Evolutionary conservation across 2,888 invertebrate species (phyloP), one percentile per base, ranked within the genome.

Genomic region (Ferrisia virgata): DNA sequence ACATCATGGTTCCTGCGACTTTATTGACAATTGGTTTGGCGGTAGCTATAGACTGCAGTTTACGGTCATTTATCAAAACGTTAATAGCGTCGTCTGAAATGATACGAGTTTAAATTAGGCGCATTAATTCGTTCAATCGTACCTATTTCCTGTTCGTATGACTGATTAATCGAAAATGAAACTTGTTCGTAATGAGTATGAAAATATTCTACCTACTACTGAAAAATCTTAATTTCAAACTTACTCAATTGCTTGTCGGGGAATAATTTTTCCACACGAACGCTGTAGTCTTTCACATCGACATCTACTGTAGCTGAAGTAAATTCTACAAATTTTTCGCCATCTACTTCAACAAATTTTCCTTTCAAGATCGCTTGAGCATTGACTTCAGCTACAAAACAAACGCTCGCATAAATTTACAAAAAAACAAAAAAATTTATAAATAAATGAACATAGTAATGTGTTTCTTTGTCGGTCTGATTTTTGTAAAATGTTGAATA

Each of bases 191-290:
- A 2, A 36, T 8, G 22, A 31, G n/a, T 76, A 18, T 22, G 33
- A 76, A 31, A 76, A 76, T 2, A 5, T 28, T 36, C 33, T 33
- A 58, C 18, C n/a, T 11, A 25, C 58, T 53, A 53, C 18, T 5
- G 1, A 4, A 31, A 1, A 84, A 3, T 64, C 13, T 2, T 36
- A 13, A n/a, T 5, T 31, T 13, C 28, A 1, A n/a, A 85, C 88
- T 88, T 87, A 90, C 93, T 91, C 78, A 93, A 89, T 64, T 89
- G 88, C 86, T 90, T 90, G 86, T 93, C 92, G 8, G 92, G 92
- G 88, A 92, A 92, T 15, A 92, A 90, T 82, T 92, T 92, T 0
- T 91, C 91, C 0, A 93, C 88, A 53, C 88, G 87, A 47, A 93
- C 87, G 39, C 88, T 88, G 86, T 92, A 92, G 86, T 92, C 91